Percentiles rank a stretch among this genome's conserved stretches.
phyloP scores from a whole-genome alignment of 2,888 invertebrate genomes.

The Agrotis exclamationis region DNA sequence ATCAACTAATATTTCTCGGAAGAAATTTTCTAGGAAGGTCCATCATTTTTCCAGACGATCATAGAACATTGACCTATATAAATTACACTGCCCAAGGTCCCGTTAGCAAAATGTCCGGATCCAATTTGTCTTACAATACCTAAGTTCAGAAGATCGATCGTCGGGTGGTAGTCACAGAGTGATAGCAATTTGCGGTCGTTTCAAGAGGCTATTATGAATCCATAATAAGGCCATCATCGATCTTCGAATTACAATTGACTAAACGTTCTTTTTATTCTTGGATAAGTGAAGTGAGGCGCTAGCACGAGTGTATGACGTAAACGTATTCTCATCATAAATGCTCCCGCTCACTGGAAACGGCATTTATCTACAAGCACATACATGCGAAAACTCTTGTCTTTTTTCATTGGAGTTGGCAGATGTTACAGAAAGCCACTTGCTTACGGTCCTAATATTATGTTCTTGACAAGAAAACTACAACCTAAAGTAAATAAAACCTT shows the following conservation, averaged over 20 bases:
- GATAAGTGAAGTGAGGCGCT: slow-evolving; percentile 21
- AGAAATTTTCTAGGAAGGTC: background rate
- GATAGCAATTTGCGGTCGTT: slow-evolving; percentile 66
- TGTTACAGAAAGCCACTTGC: background rate
- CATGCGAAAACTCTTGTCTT: accelerated
- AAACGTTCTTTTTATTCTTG: slow-evolving; percentile 48
- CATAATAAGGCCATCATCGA: slow-evolving; percentile 61
- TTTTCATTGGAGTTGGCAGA: background rate
- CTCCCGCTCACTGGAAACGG: no score
- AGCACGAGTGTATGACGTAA: no score
- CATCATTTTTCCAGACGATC: background rate
- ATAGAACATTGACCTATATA: slow-evolving; percentile 50
- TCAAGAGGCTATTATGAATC: slow-evolving; percentile 64
- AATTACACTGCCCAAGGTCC: slow-evolving; percentile 46
- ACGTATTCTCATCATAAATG: no score
- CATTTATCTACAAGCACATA: background rate
- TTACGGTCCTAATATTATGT: background rate
- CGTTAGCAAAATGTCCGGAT: slow-evolving; percentile 60
- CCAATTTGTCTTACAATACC: slow-evolving; percentile 67
- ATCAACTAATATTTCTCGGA: no score
- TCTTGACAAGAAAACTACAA: no score
- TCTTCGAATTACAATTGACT: slow-evolving; percentile 62
- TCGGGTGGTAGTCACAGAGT: slow-evolving; percentile 51
- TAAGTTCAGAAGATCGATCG: slow-evolving; percentile 64
- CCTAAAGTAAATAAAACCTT: no score